Evolutionary conservation across 1,140 invertebrate species (phyloP).

Genomic region (Teleopsis dalmanni): DNA sequence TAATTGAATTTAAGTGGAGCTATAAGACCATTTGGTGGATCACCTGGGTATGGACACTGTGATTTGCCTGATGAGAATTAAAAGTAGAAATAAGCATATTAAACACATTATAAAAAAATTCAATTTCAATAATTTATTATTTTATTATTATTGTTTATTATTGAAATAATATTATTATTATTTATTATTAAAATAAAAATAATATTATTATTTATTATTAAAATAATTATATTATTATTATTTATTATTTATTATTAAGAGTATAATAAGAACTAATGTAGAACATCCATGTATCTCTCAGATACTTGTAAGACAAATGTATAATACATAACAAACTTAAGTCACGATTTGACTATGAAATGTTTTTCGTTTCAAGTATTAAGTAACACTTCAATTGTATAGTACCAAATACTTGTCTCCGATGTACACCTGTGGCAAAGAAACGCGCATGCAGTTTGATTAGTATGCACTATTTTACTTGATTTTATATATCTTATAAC

Average conservation of each 20-base stretch:
- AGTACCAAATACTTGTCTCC: no score
- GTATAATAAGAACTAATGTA: no score
- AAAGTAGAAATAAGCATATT: background rate
- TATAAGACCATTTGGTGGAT: constrained; percentile 62
- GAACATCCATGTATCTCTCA: no score
- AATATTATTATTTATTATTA: background rate
- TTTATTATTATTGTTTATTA: background rate
- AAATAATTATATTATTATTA: background rate
- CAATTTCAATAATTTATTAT: background rate
- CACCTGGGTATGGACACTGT: constrained; percentile 65
- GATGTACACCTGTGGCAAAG: no score
- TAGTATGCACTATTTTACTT: no score
- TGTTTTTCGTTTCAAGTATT: no score
- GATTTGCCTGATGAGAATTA: constrained; percentile 54
- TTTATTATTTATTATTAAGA: background rate
- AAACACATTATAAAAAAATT: background rate
- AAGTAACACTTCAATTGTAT: no score
- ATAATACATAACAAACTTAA: no score
- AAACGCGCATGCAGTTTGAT: no score
- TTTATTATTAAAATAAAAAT: background rate
- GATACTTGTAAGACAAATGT: no score
- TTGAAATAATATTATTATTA: background rate
- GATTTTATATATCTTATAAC: no score
- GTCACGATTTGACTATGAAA: no score
- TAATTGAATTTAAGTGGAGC: constrained; percentile 69